Evolutionary conservation across 1,140 invertebrate species (phyloP).

Genomic region (Tyrophagus putrescentiae): DNA sequence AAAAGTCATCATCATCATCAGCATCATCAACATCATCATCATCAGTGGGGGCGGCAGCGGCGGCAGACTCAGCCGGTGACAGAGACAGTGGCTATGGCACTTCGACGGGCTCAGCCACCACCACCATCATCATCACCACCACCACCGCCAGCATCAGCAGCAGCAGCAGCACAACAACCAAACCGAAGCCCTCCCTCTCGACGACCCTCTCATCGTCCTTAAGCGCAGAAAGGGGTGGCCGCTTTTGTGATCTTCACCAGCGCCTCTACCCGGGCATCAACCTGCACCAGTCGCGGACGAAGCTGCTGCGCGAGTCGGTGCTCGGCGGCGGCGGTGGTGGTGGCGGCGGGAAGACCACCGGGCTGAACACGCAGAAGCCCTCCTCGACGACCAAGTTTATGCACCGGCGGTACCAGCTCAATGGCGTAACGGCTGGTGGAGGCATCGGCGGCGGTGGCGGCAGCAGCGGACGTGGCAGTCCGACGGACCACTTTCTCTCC

Average conservation of each 20-base stretch:
- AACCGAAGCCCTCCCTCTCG: too few species aligned
- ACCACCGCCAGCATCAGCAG: neutral
- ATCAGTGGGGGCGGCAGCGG: too few species aligned
- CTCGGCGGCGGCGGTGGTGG: too few species aligned
- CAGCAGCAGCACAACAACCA: neutral
- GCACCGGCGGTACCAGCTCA: constrained; percentile 4
- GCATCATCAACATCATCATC: too few species aligned
- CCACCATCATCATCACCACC: neutral
- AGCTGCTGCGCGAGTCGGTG: neutral
- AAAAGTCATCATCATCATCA: too few species aligned
- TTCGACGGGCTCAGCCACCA: neutral
- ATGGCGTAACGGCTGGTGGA: neutral
- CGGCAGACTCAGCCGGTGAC: neutral
- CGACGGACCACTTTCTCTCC: too few species aligned
- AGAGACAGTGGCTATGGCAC: neutral
- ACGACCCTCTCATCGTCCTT: too few species aligned
- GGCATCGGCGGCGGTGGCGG: neutral
- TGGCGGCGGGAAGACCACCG: too few species aligned
- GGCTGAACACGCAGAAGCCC: neutral
- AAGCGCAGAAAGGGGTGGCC: too few species aligned
- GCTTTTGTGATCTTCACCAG: constrained; percentile 10
- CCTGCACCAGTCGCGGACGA: neutral
- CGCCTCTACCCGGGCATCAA: constrained; percentile 1
- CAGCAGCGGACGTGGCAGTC: neutral
- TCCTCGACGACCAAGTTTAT: constrained; percentile 5